A percentile compares a stretch with the other conserved stretches of the same genome.
Evolutionary conservation across 2,797 vertebrate genomes (phyloP).

Genomic region (Syncerus caffer): DNA sequence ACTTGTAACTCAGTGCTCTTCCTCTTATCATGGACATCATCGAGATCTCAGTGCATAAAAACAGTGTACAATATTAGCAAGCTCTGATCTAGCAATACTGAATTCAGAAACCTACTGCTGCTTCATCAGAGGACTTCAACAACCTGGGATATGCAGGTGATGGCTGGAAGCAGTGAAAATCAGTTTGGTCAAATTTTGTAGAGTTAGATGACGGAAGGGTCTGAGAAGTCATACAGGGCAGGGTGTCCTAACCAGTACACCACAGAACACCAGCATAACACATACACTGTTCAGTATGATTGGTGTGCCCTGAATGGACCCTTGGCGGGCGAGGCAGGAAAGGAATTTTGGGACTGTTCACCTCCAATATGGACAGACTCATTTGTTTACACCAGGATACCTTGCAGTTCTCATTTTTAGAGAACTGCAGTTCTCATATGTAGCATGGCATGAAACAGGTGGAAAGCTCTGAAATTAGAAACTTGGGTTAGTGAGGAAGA

Average conservation of each 20-base stretch:
- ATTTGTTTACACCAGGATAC: neutral
- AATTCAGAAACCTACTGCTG: neutral
- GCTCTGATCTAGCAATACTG: neutral
- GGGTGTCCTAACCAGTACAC: neutral
- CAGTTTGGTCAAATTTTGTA: neutral
- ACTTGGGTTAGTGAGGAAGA: neutral
- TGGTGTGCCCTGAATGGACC: neutral
- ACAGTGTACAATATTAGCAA: neutral
- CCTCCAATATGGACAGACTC: neutral
- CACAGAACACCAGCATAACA: neutral
- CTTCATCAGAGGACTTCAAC: conserved; percentile 16
- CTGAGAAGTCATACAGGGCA: neutral
- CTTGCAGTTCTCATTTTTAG: neutral
- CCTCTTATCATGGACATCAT: neutral
- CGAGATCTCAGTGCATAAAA: neutral
- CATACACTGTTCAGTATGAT: neutral
- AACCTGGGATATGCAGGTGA: neutral
- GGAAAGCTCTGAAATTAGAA: neutral
- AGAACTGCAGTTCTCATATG: neutral
- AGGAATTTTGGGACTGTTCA: neutral
- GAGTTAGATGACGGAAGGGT: neutral
- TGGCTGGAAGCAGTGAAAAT: neutral
- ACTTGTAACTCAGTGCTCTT: neutral
- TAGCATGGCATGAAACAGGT: neutral
- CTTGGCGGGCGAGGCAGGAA: neutral